These are phyloP conservation scores for Hemiscyllium ocellatum DNA, from an alignment of 2,113 vertebrate genomes.

Conservation along the genomic window DNA sequence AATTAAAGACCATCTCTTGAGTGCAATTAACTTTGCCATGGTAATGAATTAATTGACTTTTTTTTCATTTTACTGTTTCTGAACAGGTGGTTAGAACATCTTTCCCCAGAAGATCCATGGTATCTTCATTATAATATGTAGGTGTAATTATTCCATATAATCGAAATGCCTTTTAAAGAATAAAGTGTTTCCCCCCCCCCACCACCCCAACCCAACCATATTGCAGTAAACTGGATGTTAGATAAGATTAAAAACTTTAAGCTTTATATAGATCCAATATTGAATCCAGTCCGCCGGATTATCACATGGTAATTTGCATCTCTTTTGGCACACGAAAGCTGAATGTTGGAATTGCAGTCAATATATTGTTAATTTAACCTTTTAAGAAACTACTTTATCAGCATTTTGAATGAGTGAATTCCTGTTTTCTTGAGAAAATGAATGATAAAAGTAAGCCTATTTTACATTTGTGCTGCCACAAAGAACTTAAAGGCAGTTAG, in stretches of 20 bases:
- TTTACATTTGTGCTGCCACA: neutral
- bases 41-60: neutral
- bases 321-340: neutral
- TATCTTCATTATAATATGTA: neutral
- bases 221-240: neutral
- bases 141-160: neutral
- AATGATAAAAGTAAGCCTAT: neutral
- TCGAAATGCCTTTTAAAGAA: neutral
- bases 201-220: neutral
- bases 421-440: neutral
- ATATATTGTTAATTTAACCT: neutral
- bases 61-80: neutral
- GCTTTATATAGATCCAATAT: neutral
- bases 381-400: neutral
- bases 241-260: neutral
- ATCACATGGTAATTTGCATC: neutral
- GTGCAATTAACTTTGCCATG: neutral
- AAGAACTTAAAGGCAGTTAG: neutral
- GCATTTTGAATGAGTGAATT: neutral
- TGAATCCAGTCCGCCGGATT: neutral
- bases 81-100: neutral
- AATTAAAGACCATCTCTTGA: neutral
- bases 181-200: neutral
- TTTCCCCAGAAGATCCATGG: neutral
- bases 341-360: neutral